Evolutionary conservation across 1,140 invertebrate species (phyloP).

Genomic region (Megalopta genalis): DNA sequence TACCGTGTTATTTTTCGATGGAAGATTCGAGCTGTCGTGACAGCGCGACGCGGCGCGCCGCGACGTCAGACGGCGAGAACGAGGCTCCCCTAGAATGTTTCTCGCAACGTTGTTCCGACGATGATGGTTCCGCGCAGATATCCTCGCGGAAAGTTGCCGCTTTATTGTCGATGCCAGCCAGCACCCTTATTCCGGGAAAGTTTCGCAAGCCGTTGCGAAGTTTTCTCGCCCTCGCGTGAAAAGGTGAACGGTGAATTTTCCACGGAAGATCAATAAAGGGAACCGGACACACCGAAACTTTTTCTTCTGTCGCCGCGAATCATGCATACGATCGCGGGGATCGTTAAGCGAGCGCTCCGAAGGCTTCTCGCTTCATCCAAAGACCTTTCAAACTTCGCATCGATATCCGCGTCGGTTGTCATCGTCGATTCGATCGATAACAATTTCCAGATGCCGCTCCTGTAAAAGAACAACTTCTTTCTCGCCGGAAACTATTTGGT

Average conservation of each 20-base stretch:
- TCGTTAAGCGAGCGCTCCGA: not conserved
- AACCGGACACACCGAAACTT: not conserved
- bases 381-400: too few relatives aligned
- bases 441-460: too few relatives aligned
- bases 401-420: too few relatives aligned
- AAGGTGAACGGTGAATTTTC: conserved; percentile 34
- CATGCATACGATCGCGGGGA: not conserved
- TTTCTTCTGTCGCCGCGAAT: conserved; percentile 8
- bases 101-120: not conserved
- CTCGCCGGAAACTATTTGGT: too few relatives aligned
- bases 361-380: not conserved
- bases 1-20: not conserved
- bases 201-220: not conserved
- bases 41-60: too few relatives aligned
- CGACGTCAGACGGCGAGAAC: not conserved
- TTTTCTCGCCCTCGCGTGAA: conserved; percentile 12
- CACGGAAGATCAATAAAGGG: conserved; percentile 22
- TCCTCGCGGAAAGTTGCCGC: not conserved
- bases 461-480: too few relatives aligned
- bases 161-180: conserved; percentile 1
- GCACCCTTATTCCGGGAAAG: conserved; percentile 14
- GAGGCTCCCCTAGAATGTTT: not conserved
- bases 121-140: not conserved
- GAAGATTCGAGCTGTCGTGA: not conserved
- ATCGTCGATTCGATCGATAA: too few relatives aligned